Conservation (phyloP, 2,888 invertebrate species). For the Dynastes maya region DNA sequence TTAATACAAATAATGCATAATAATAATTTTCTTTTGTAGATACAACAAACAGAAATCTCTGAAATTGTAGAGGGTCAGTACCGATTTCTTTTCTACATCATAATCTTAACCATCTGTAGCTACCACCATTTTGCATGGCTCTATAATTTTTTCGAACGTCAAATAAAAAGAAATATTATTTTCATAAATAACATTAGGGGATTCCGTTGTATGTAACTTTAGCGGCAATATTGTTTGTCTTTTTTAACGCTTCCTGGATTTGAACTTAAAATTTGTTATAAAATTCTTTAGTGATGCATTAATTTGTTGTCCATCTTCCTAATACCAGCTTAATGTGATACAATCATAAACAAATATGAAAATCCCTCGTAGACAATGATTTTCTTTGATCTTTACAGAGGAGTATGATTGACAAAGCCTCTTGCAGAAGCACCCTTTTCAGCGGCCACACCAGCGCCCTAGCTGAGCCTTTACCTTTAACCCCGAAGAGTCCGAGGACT, state of each 20-base stretch:
- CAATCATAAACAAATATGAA: too few species aligned
- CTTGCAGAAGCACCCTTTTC: constrained; percentile 53
- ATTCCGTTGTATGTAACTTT: background rate
- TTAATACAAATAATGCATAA: constrained; percentile 3
- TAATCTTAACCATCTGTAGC: background rate
- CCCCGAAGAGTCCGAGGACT: constrained; percentile 40
- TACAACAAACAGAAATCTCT: constrained; percentile 15
- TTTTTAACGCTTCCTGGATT: background rate
- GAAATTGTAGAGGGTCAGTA: constrained; percentile 44
- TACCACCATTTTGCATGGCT: constrained; percentile 19
- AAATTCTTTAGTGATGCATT: background rate
- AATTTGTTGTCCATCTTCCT: background rate
- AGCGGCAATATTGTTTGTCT: background rate
- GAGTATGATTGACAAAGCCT: constrained; percentile 46
- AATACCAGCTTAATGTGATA: too few species aligned
- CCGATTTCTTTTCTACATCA: constrained; percentile 11
- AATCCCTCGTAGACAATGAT: background rate
- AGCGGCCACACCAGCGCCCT: background rate
- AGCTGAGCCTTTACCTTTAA: constrained; percentile 48
- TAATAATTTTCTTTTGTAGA: constrained; percentile 37
- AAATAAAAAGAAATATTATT: background rate
- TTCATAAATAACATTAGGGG: background rate
- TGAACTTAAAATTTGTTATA: background rate
- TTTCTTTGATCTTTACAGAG: constrained; percentile 49
- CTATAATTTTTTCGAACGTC: background rate